Conservation (phyloP, 2,113 vertebrate species). For the Limanda limanda region DNA sequence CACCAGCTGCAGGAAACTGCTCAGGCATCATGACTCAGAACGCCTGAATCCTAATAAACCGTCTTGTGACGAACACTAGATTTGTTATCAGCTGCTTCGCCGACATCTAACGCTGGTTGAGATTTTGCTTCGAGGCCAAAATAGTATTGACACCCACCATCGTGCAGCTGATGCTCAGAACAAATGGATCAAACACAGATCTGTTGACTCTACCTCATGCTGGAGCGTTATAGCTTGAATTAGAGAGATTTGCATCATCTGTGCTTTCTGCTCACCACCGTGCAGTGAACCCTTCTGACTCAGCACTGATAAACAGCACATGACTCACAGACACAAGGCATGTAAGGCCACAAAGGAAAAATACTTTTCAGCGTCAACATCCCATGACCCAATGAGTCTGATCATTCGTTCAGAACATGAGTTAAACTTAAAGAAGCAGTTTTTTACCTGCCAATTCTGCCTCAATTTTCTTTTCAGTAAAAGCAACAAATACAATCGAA, state of each 20-base stretch:
- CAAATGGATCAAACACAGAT: constrained; percentile 23
- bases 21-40: constrained; percentile 7
- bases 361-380: neutral
- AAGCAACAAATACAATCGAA: constrained; percentile 13
- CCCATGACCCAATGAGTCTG: neutral
- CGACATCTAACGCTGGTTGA: neutral
- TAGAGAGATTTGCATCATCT: constrained; percentile 26
- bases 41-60: constrained; percentile 13
- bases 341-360: constrained; percentile 13
- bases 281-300: constrained; percentile 38
- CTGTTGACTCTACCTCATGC: constrained; percentile 18
- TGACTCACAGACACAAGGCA: constrained; percentile 39
- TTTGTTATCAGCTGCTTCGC: constrained; percentile 1
- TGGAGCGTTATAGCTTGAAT: neutral
- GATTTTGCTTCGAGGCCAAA: neutral
- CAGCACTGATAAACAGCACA: constrained; percentile 10
- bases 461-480: constrained; percentile 8
- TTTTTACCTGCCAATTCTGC: neutral
- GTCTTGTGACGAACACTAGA: constrained; percentile 17
- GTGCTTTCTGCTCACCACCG: constrained; percentile 2
- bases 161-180: constrained; percentile 17
- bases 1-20: constrained; percentile 15
- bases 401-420: neutral
- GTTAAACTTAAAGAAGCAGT: neutral
- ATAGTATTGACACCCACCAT: constrained; percentile 34